Conservation (phyloP, 2,113 vertebrate genomes). For the Cheilinus undulatus region DNA sequence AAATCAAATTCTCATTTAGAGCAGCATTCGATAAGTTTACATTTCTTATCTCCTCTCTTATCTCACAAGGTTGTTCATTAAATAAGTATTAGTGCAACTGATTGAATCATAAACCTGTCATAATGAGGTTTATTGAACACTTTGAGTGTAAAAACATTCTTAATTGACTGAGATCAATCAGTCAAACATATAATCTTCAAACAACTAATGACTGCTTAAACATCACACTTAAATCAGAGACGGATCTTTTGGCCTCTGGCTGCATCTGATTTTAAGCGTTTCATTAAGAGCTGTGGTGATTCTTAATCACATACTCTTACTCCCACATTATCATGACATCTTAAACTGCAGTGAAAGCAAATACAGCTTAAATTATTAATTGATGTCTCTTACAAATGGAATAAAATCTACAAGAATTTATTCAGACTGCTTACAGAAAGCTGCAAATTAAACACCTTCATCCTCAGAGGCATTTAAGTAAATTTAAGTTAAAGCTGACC, state of each 20-base stretch:
- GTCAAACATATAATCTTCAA: conserved; percentile 1
- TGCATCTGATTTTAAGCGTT: conserved; percentile 26
- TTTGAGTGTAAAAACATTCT: conserved; percentile 3
- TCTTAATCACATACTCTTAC: conserved; percentile 17
- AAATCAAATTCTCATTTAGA: conserved; percentile 17
- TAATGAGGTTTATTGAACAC: conserved; percentile 29
- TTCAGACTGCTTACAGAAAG: conserved; percentile 3
- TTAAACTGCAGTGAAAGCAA: conserved; percentile 1
- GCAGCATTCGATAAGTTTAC: conserved; percentile 16
- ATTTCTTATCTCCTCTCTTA: conserved; percentile 22
- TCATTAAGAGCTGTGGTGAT: neutral
- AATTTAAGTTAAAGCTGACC: conserved; percentile 45
- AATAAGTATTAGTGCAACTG: conserved; percentile 37
- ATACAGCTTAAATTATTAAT: conserved; percentile 27
- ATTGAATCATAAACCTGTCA: conserved; percentile 29
- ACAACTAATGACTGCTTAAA: conserved; percentile 33
- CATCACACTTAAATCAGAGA: conserved; percentile 1
- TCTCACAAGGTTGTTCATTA: conserved; percentile 26
- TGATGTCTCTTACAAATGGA: neutral
- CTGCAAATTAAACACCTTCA: conserved; percentile 8
- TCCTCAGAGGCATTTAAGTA: neutral
- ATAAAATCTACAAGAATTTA: conserved; percentile 4
- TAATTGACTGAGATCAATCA: conserved; percentile 9
- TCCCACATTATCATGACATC: neutral
- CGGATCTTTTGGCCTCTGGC: conserved; percentile 28